Evolutionary conservation across 2,888 invertebrate species (phyloP).

Genomic region (Abrostola triplasia): DNA sequence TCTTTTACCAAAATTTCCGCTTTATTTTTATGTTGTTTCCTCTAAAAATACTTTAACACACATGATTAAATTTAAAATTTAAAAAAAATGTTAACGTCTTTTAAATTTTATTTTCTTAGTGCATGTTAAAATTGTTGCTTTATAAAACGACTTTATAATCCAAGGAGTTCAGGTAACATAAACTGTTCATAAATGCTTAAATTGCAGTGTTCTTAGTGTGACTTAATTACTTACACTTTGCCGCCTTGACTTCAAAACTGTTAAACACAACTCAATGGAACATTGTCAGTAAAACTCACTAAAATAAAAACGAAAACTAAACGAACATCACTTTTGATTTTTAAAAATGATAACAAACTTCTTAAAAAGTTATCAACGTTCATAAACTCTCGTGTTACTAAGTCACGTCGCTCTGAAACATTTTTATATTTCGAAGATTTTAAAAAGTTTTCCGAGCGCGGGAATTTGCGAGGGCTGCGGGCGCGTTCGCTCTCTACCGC

Average conservation of each 20-base stretch:
- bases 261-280: constrained; percentile 23
- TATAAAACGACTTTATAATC: constrained; percentile 29
- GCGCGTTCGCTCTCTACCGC: constrained; percentile 70
- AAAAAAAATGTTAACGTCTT: not conserved
- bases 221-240: constrained; percentile 51
- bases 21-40: constrained; percentile 7
- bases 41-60: not conserved
- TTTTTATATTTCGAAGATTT: constrained; percentile 59
- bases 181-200: constrained; percentile 40
- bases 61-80: not conserved
- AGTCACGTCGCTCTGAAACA: constrained; percentile 69
- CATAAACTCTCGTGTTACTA: constrained; percentile 53
- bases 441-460: constrained; percentile 56
- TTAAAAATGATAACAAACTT: constrained; percentile 36
- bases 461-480: constrained; percentile 48
- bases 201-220: constrained; percentile 29
- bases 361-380: constrained; percentile 41
- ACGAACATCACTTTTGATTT: constrained; percentile 38
- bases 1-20: not conserved
- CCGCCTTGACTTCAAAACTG: constrained; percentile 38
- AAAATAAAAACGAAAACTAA: constrained; percentile 31
- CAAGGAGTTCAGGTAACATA: constrained; percentile 51
- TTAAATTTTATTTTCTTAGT: constrained; percentile 11
- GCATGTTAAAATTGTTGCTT: constrained; percentile 19
- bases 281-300: constrained; percentile 34